Evolutionary conservation across 1,140 invertebrate species (phyloP).

Genomic region (Camponotus floridanus): DNA sequence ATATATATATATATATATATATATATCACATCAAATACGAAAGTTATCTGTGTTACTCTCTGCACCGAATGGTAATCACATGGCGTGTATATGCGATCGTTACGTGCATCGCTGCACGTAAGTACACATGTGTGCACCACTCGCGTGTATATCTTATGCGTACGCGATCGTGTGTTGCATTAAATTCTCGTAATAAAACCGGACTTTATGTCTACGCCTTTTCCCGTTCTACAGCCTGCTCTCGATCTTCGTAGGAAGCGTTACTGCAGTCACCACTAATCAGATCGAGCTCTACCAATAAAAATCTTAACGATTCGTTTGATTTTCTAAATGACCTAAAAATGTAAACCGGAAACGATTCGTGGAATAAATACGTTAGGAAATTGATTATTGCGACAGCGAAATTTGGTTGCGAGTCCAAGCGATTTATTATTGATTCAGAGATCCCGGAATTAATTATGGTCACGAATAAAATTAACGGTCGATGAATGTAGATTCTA

Average conservation of each 20-base stretch:
- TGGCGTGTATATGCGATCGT: slow-evolving; percentile 56
- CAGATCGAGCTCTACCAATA: slow-evolving; percentile 40
- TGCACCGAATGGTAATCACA: slow-evolving; percentile 71
- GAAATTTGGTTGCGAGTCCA: slow-evolving; percentile 1
- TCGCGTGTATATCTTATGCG: background rate
- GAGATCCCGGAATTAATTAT: background rate
- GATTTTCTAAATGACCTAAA: slow-evolving; percentile 25
- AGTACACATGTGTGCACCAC: background rate
- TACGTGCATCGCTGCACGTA: slow-evolving; percentile 57
- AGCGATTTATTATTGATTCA: slow-evolving; percentile 5
- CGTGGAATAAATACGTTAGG: background rate
- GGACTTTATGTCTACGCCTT: slow-evolving; percentile 68
- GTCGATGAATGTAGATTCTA: background rate
- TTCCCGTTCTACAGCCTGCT: slow-evolving; percentile 60
- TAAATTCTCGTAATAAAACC: slow-evolving; percentile 73
- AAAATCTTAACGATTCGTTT: background rate
- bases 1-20: background rate
- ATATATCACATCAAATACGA: slow-evolving; percentile 10
- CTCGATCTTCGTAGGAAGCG: slow-evolving; percentile 68
- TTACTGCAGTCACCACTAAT: slow-evolving; percentile 52
- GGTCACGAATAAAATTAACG: background rate
- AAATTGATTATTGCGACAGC: background rate
- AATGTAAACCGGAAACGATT: slow-evolving; percentile 24
- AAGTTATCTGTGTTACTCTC: slow-evolving; percentile 45
- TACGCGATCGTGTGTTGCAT: slow-evolving; percentile 37